These are phyloP conservation scores for Caenorhabditis auriculariae DNA, from an alignment of 2,888 invertebrate genomes.

Conservation along the genomic window DNA sequence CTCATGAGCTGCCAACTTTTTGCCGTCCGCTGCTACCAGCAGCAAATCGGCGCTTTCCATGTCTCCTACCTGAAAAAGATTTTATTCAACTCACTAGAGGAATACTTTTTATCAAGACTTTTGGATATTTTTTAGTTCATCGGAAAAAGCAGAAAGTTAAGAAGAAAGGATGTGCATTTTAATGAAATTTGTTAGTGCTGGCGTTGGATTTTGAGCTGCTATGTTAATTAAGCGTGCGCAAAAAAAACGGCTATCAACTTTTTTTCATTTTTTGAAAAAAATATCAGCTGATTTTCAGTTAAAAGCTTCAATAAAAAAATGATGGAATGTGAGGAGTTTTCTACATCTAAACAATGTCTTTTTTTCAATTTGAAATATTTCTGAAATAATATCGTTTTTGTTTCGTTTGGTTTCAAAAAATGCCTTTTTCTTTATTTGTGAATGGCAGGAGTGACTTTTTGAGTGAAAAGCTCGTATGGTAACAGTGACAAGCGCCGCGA, in stretches of 20 bases:
- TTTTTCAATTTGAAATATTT: neutral
- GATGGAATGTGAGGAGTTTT: neutral
- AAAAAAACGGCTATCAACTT: neutral
- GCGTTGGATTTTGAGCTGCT: too few species aligned
- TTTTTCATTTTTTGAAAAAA: too few species aligned
- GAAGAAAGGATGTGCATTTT: too few species aligned
- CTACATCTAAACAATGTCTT: neutral
- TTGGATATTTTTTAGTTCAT: neutral
- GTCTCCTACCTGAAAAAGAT: constrained; percentile 45
- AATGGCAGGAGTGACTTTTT: neutral
- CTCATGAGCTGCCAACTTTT: constrained; percentile 54
- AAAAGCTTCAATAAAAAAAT: too few species aligned
- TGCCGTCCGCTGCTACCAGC: constrained; percentile 56
- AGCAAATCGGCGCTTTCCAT: constrained; percentile 51
- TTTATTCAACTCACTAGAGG: too few species aligned
- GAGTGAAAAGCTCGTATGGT: neutral
- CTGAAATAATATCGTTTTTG: too few species aligned
- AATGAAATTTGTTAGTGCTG: too few species aligned
- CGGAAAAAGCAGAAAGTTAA: neutral
- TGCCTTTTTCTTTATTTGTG: neutral
- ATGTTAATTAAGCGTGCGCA: neutral
- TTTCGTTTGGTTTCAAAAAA: too few species aligned
- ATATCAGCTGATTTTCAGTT: too few species aligned
- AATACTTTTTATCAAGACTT: neutral
- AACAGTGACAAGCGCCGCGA: neutral